phyloP scores from a whole-genome alignment of 2,113 vertebrate genomes.

The Felis chaus region DNA sequence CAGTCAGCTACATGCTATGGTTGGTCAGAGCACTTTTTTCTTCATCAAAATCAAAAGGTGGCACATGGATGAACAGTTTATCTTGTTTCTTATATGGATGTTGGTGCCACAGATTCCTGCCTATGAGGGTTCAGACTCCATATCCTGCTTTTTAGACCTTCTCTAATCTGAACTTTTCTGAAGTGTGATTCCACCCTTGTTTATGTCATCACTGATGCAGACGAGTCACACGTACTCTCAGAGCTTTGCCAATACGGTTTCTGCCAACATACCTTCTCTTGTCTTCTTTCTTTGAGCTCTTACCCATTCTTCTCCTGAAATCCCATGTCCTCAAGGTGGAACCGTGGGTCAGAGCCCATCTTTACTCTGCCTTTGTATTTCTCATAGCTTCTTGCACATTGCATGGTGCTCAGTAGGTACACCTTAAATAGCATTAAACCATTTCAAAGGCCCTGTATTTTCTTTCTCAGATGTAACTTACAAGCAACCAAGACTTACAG shows the following conservation, averaged over 20 bases:
- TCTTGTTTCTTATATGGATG: background rate
- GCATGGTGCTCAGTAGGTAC: background rate
- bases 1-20: background rate
- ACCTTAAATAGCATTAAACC: background rate
- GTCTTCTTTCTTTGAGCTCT: background rate
- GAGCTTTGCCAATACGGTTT: background rate
- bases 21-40: background rate
- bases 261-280: background rate
- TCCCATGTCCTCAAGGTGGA: background rate
- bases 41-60: background rate
- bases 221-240: background rate
- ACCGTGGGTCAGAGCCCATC: background rate
- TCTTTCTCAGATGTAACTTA: slow-evolving; percentile 89
- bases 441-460: slow-evolving; percentile 69
- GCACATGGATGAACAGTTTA: background rate
- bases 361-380: background rate
- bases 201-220: background rate
- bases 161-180: background rate
- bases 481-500: slow-evolving; percentile 94
- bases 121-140: background rate
- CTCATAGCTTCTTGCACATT: background rate
- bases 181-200: background rate
- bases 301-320: background rate
- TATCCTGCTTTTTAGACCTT: background rate
- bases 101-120: background rate